A percentile compares a stretch with the other conserved stretches of the same genome.
Conservation (phyloP, 2,113 vertebrate species). For the Bos javanicus region DNA sequence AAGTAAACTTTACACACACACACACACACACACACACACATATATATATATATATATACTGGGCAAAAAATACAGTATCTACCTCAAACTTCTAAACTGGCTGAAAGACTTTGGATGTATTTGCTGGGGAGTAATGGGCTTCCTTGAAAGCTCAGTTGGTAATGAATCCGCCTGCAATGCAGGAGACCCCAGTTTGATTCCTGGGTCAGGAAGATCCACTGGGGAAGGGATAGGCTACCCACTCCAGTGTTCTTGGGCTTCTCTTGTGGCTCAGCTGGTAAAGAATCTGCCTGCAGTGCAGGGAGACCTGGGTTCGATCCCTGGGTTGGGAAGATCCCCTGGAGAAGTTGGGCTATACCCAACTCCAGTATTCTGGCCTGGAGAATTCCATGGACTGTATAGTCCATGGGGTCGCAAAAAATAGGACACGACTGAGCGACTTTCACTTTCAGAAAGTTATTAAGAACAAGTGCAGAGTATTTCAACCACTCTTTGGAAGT, state of each 20-base stretch:
- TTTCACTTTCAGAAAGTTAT: not conserved
- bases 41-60: fast-evolving
- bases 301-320: not conserved
- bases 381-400: not conserved
- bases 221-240: not conserved
- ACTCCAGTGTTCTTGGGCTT: not conserved
- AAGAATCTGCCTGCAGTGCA: fast-evolving
- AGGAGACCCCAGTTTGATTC: not conserved
- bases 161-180: not conserved
- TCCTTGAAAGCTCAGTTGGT: not conserved
- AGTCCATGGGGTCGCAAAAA: not conserved
- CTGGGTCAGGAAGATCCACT: not conserved
- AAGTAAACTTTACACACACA: not conserved
- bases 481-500: not conserved
- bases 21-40: not conserved
- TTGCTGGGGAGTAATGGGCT: not conserved
- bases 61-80: not conserved
- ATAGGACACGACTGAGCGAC: not conserved
- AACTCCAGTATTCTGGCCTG: not conserved
- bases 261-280: not conserved
- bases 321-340: not conserved
- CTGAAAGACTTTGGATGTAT: not conserved
- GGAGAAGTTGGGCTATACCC: not conserved
- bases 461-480: not conserved
- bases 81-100: not conserved